Conservation (phyloP, 1,140 invertebrate genomes). For the Drosophila santomea region DNA sequence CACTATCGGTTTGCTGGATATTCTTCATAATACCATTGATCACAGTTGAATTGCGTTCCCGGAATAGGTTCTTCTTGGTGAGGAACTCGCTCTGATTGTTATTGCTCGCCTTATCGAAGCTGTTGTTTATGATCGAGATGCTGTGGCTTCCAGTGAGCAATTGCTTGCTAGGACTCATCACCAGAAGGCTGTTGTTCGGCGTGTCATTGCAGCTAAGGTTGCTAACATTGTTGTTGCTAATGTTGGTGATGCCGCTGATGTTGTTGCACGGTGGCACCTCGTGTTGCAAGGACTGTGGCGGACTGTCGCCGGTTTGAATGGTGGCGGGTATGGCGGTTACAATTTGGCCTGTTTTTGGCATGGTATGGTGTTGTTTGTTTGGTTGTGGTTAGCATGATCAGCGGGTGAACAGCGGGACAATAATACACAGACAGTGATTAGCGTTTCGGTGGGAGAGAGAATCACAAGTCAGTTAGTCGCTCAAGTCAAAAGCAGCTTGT, state of each 20-base stretch:
- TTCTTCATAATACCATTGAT: conserved; percentile 84
- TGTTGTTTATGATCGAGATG: conserved; percentile 83
- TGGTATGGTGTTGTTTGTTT: conserved; percentile 20
- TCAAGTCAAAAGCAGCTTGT: conserved; percentile 51
- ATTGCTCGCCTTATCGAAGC: conserved; percentile 72
- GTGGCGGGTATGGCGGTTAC: conserved; percentile 83
- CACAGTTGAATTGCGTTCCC: conserved; percentile 81
- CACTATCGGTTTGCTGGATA: conserved; percentile 73
- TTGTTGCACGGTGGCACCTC: conserved; percentile 48
- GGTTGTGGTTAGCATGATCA: conserved; percentile 68
- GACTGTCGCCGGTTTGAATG: conserved; percentile 78
- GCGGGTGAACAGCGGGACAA: conserved; percentile 70
- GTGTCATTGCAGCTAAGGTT: conserved; percentile 63
- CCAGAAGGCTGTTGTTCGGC: conserved; percentile 72
- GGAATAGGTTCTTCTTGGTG: conserved; percentile 83
- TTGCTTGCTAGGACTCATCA: conserved; percentile 79
- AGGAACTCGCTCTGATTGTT: conserved; percentile 78
- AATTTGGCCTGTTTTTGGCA: conserved; percentile 72
- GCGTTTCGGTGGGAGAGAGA: conserved; percentile 64
- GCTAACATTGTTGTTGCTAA: conserved; percentile 49
- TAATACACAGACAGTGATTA: conserved; percentile 58
- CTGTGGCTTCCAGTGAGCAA: conserved; percentile 77
- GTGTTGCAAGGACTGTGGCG: conserved; percentile 71
- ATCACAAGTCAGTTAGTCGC: conserved; percentile 64
- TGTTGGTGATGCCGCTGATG: conserved; percentile 34